Percentiles rank a stretch among this genome's conserved stretches.
Conservation (phyloP, 1,140 invertebrate genomes). For the Triops longicaudatus region DNA sequence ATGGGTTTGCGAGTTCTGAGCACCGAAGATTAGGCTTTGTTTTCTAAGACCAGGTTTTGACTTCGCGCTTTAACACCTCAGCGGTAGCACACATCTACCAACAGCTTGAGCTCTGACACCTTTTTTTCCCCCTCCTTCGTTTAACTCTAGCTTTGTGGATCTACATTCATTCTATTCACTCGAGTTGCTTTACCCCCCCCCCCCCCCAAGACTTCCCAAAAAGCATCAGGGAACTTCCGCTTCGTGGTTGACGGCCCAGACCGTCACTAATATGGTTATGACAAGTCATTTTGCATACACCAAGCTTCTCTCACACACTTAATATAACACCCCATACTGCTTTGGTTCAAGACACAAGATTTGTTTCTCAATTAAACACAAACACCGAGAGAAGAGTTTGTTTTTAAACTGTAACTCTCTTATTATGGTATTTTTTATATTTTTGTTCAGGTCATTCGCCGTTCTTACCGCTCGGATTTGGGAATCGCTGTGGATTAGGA, state of each 20-base stretch:
- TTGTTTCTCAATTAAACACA: not conserved
- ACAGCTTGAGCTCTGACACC: not conserved
- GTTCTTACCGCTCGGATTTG: not conserved
- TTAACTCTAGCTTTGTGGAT: not conserved
- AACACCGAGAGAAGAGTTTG: not conserved
- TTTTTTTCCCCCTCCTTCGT: not conserved
- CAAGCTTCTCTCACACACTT: not conserved
- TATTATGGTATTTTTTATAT: not conserved
- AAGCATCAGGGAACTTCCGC: conserved; percentile 5
- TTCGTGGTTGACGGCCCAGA: conserved; percentile 13
- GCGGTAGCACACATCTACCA: not conserved
- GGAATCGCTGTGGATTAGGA: not conserved
- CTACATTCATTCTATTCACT: too few species aligned
- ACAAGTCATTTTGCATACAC: conserved; percentile 15
- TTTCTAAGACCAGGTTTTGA: not conserved
- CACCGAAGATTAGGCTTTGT: not conserved
- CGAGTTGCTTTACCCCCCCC: not conserved
- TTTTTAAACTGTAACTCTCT: not conserved
- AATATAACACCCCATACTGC: not conserved
- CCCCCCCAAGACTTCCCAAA: not conserved
- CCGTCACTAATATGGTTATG: conserved; percentile 12
- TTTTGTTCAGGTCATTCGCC: not conserved
- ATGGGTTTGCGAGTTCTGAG: not conserved
- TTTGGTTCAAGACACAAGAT: not conserved
- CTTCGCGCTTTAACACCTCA: conserved; percentile 11